Evolutionary conservation across 2,888 invertebrate genomes (phyloP).

Genomic region (Thysanoteuthis rhombus): DNA sequence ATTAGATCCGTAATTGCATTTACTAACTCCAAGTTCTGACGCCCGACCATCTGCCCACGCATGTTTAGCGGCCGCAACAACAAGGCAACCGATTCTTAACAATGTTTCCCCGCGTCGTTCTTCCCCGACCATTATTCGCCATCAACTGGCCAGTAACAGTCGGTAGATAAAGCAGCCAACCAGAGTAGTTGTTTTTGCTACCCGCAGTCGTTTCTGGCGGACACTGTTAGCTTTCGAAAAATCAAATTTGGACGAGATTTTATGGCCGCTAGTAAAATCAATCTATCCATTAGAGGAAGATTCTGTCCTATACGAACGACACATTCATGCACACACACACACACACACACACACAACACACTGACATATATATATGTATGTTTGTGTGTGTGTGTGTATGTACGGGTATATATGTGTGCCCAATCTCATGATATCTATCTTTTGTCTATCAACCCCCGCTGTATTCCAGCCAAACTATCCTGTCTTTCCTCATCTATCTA

Average conservation of each 20-base stretch:
- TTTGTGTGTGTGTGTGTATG: background rate
- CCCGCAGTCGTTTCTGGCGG: background rate
- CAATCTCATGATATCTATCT: background rate
- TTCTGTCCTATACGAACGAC: background rate
- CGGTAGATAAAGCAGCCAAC: background rate
- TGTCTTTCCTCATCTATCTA: no score
- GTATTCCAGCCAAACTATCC: no score
- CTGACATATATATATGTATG: background rate
- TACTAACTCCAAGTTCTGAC: background rate
- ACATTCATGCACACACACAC: background rate
- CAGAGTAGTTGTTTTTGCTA: background rate
- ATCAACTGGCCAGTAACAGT: background rate
- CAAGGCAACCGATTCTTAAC: background rate
- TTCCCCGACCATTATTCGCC: background rate
- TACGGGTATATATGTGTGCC: background rate
- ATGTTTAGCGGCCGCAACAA: background rate
- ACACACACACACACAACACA: background rate
- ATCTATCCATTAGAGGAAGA: background rate
- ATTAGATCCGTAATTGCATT: background rate
- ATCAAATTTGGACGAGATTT: background rate
- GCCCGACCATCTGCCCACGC: slow-evolving; percentile 12
- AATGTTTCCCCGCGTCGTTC: background rate
- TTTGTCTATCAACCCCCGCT: no score
- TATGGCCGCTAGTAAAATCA: background rate
- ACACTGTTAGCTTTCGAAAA: background rate